Evolutionary conservation across 2,888 invertebrate genomes (phyloP).

Genomic region (Beris chalybata): DNA sequence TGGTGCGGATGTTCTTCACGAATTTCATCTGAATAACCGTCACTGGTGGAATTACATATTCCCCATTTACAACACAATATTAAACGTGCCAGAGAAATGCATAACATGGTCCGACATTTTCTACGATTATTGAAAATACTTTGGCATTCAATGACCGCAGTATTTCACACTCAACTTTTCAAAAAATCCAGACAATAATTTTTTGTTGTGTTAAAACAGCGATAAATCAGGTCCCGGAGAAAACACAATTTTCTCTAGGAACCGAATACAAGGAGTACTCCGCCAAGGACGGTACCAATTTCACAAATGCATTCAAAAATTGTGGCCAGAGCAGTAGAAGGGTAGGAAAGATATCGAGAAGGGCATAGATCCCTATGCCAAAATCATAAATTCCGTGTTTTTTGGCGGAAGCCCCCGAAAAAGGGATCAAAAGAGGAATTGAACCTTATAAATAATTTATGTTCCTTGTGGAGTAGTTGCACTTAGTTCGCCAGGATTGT

Average conservation of each 20-base stretch:
- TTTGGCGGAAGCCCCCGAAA: constrained; percentile 3
- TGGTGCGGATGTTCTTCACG: no score
- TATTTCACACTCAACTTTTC: no score
- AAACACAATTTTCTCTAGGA: constrained; percentile 19
- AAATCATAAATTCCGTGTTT: constrained; percentile 12
- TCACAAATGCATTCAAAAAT: constrained; percentile 29
- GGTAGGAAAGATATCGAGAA: neutral
- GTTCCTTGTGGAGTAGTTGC: constrained; percentile 16
- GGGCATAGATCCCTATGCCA: constrained; percentile 20
- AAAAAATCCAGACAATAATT: constrained; percentile 18
- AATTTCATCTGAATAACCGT: no score
- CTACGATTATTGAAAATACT: no score
- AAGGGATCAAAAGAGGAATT: constrained; percentile 26
- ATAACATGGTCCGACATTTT: no score
- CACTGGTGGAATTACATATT: no score
- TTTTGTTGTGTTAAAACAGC: constrained; percentile 26
- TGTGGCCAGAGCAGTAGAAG: constrained; percentile 10
- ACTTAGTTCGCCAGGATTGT: constrained; percentile 22
- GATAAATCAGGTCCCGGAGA: constrained; percentile 22
- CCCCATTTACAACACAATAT: no score
- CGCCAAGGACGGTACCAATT: constrained; percentile 22
- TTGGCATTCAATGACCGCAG: no score
- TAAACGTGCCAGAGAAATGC: no score
- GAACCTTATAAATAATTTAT: constrained; percentile 31
- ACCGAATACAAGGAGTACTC: neutral